Percentiles rank a stretch among this genome's conserved stretches.
Conservation (phyloP, 2,797 vertebrate species). For the Pipistrellus nathusii region DNA sequence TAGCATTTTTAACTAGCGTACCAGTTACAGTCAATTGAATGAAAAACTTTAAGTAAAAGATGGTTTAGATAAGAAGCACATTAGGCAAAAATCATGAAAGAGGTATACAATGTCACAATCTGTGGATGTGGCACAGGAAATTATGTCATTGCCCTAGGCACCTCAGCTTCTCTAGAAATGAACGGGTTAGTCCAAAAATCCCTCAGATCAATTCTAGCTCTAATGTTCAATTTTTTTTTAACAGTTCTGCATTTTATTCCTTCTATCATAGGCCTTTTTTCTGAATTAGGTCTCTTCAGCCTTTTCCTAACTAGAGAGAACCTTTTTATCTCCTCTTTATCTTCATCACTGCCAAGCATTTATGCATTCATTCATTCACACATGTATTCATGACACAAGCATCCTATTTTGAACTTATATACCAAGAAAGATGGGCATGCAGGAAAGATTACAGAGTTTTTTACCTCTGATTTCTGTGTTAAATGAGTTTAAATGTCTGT, state of each 20-base stretch:
- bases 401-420: neutral
- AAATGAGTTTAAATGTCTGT: neutral
- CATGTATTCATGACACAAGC: neutral
- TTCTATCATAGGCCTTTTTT: neutral
- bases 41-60: conserved; percentile 32
- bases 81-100: conserved; percentile 14
- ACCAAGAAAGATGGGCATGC: too few species aligned
- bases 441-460: neutral
- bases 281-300: neutral
- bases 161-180: conserved; percentile 1
- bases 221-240: neutral
- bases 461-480: neutral
- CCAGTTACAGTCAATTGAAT: conserved; percentile 29
- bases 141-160: neutral
- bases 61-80: conserved; percentile 15
- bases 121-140: neutral
- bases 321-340: neutral
- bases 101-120: neutral
- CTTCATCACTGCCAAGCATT: neutral
- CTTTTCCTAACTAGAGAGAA: neutral
- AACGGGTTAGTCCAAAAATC: neutral
- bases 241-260: neutral
- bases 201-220: neutral
- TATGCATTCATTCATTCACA: neutral
- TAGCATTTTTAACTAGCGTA: conserved; percentile 28